These are phyloP conservation scores for Eupelmus urozonus DNA, from an alignment of 2,888 invertebrate species.

Conservation along the genomic window DNA sequence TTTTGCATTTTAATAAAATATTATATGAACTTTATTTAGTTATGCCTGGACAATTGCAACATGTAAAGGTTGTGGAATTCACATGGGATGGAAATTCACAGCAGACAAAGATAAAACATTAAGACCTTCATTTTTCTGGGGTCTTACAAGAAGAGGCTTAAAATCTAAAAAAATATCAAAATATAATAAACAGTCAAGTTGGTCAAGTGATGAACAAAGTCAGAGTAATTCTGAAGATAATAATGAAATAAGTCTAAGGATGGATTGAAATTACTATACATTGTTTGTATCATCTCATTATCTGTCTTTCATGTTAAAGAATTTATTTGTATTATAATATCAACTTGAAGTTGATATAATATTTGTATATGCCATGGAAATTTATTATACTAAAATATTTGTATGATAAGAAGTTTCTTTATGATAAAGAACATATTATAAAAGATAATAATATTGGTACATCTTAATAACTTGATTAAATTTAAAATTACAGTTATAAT, in stretches of 20 bases:
- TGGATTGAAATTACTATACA: constrained; percentile 8
- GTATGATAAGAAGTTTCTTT: too few relatives aligned
- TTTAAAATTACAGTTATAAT: neutral
- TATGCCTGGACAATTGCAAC: constrained; percentile 89
- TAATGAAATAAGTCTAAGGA: constrained; percentile 1
- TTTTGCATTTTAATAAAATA: constrained; percentile 21
- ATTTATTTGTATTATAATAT: constrained; percentile 18
- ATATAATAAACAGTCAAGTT: constrained; percentile 39
- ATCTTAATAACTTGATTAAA: neutral
- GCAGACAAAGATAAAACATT: constrained; percentile 80
- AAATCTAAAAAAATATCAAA: constrained; percentile 60
- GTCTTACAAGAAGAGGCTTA: constrained; percentile 81
- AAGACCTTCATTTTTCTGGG: constrained; percentile 85
- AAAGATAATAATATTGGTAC: neutral
- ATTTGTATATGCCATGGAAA: too few relatives aligned
- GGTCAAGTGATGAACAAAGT: constrained; percentile 60
- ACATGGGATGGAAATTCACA: constrained; percentile 91
- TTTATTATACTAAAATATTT: too few relatives aligned
- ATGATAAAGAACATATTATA: neutral
- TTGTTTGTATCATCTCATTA: neutral
- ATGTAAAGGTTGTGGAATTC: constrained; percentile 83
- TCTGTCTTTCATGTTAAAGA: constrained; percentile 14
- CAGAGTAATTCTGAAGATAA: constrained; percentile 26
- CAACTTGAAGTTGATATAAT: constrained; percentile 9
- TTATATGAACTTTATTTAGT: constrained; percentile 73